Conservation (phyloP, 2,888 invertebrate species). For the Papilio demoleus region DNA sequence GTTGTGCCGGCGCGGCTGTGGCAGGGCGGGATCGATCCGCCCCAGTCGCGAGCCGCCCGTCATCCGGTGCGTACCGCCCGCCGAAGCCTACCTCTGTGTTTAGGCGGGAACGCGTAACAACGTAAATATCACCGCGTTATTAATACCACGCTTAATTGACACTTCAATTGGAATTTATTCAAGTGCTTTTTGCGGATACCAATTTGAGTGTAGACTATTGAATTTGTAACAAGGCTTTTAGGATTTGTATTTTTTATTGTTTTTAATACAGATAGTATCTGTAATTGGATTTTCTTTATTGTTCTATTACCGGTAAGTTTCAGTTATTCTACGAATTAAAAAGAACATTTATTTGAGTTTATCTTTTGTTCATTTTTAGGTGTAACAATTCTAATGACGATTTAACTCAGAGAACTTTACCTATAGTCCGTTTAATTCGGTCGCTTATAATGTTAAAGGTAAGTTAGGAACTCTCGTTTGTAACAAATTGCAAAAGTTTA, state of each 20-base stretch:
- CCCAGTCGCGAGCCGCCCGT: slow-evolving; percentile 72
- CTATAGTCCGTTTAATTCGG: slow-evolving; percentile 49
- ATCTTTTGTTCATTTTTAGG: neutral
- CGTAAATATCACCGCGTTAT: slow-evolving; percentile 14
- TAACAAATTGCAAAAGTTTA: slow-evolving; percentile 63
- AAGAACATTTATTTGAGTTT: neutral
- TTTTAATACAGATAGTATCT: neutral
- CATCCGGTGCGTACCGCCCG: slow-evolving; percentile 59
- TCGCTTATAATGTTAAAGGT: slow-evolving; percentile 44
- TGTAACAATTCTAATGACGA: slow-evolving; percentile 10
- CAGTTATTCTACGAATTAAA: neutral
- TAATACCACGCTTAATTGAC: slow-evolving; percentile 36
- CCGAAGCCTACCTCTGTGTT: slow-evolving; percentile 65
- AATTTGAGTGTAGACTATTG: slow-evolving; percentile 32
- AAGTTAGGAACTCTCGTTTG: slow-evolving; percentile 64
- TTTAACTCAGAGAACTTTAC: neutral
- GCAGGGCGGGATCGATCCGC: slow-evolving; percentile 62
- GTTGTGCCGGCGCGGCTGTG: slow-evolving; percentile 63
- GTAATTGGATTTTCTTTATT: slow-evolving; percentile 16
- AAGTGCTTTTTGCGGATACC: slow-evolving; percentile 32
- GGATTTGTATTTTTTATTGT: slow-evolving; percentile 20
- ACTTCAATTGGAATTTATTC: slow-evolving; percentile 34
- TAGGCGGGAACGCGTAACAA: slow-evolving; percentile 70
- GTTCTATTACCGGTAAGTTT: neutral
- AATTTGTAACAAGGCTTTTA: slow-evolving; percentile 25